Evolutionary conservation across 2,888 invertebrate species (phyloP), one percentile per base, ranked within the genome.

Genomic region (Iphiclides podalirius): DNA sequence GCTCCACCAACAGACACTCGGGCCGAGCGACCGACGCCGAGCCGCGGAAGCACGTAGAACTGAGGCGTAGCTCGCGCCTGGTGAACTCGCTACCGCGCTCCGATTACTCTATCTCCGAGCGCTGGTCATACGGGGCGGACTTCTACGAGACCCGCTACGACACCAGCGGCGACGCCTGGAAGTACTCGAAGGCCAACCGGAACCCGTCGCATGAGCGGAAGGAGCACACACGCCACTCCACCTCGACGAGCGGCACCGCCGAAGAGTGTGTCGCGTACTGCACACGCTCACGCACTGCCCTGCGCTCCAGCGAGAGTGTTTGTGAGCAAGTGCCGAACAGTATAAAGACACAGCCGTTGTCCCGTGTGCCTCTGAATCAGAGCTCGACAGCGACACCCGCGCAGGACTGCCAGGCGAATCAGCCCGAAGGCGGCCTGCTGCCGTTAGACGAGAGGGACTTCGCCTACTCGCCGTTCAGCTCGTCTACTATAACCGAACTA

Each of bases 31-130:
- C 72, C 16, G 79, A 79, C 60, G 64, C 68, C 72, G 90, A 90
- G 79, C 83, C 88, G 47, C 72, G 68, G 61, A 64, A 72, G 37
- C 72, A 72, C 64, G 66, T 70, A 40, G 81, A 83, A 63, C 72
- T 82, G 56, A 80, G 87, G 57, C 71, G 89, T 57, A 86, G 89
- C 69, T 81, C 85, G 58, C 82, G 91, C 76, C 90, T 90, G 77
- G 85, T 85, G 57, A 81, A 72, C 67, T 72, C 83, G 35, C 70
- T 82, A 39, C 86, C 86, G 34, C 72, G 86, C 56, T 88, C 87
- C 33, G 87, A 91, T 73, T 87, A 87, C 81, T 90, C 90, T 68
- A 89, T 90, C 60, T 83, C 89, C 63, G 90, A 90, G 76, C 90
- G 90, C 72, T 90, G 90, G 86, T 88, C 90, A 38, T 90, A 83